These are phyloP conservation scores for Argopecten irradians DNA, from an alignment of 1,140 invertebrate species.

Conservation along the genomic window DNA sequence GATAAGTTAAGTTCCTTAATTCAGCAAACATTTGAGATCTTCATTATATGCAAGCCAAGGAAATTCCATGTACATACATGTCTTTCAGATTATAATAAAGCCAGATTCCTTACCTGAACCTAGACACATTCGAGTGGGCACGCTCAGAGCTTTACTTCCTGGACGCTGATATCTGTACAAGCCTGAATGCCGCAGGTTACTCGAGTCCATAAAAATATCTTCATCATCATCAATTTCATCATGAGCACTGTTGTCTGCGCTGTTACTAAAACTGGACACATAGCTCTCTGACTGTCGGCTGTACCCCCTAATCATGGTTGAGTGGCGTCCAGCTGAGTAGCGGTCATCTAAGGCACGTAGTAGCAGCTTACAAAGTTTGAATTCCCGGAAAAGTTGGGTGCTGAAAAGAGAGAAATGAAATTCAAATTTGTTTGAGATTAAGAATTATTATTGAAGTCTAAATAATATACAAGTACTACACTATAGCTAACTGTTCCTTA, in stretches of 20 bases:
- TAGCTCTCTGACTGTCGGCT: conserved; percentile 75
- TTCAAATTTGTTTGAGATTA: neutral
- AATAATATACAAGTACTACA: too few species aligned
- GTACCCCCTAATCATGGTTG: conserved; percentile 74
- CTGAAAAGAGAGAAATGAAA: conserved; percentile 57
- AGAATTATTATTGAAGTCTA: neutral
- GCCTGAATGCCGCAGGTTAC: conserved; percentile 61
- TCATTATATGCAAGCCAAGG: too few species aligned
- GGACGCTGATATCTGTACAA: conserved; percentile 72
- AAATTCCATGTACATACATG: too few species aligned
- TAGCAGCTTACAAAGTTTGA: conserved; percentile 75
- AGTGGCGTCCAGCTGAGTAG: conserved; percentile 67
- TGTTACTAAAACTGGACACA: conserved; percentile 74
- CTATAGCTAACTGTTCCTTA: too few species aligned
- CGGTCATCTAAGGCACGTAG: conserved; percentile 73
- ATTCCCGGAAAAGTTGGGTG: conserved; percentile 74
- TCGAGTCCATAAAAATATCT: conserved; percentile 56
- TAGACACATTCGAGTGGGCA: conserved; percentile 61
- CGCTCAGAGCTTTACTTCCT: conserved; percentile 71
- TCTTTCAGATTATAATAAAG: too few species aligned
- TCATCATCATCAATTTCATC: conserved; percentile 66
- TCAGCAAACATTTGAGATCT: too few species aligned
- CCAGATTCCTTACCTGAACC: conserved; percentile 57
- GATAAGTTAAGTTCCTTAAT: too few species aligned
- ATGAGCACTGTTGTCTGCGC: conserved; percentile 71